Evolutionary conservation across 1,140 invertebrate genomes (phyloP).

Genomic region (Harpegnathos saltator): DNA sequence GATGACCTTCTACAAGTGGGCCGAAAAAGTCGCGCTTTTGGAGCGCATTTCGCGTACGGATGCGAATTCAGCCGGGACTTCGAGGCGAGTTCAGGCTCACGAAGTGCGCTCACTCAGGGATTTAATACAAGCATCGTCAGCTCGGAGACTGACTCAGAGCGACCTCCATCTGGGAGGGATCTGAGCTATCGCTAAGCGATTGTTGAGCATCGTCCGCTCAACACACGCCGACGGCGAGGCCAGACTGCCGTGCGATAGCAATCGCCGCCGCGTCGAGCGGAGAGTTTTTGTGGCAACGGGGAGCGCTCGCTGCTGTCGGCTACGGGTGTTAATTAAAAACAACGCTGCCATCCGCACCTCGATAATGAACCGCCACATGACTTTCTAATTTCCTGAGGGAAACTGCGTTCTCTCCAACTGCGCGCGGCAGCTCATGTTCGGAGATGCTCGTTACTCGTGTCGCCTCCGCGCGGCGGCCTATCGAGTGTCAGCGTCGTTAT

Average conservation of each 20-base stretch:
- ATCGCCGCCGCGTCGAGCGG: neutral
- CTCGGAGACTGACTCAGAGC: too few relatives aligned
- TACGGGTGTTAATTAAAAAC: conserved; percentile 50
- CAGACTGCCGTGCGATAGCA: conserved; percentile 12
- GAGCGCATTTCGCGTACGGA: too few relatives aligned
- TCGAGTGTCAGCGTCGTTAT: too few relatives aligned
- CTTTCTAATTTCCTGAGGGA: conserved; percentile 46
- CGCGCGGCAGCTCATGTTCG: too few relatives aligned
- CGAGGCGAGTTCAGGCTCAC: too few relatives aligned
- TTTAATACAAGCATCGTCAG: too few relatives aligned
- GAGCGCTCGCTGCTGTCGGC: neutral
- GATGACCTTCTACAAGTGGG: too few relatives aligned
- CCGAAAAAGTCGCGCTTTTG: too few relatives aligned
- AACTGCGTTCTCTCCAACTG: conserved; percentile 14
- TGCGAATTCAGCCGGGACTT: too few relatives aligned
- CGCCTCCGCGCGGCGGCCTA: too few relatives aligned
- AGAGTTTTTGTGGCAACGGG: conserved; percentile 41
- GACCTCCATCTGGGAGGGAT: conserved; percentile 9
- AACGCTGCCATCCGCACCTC: neutral
- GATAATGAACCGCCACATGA: conserved; percentile 47
- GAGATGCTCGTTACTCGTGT: neutral
- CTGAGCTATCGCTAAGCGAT: neutral
- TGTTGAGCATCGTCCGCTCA: too few relatives aligned
- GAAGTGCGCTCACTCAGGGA: too few relatives aligned
- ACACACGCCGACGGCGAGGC: neutral